Base-by-base conservation (phyloP, 1,140 invertebrate species). In the Aradophagus sp. region DNA sequence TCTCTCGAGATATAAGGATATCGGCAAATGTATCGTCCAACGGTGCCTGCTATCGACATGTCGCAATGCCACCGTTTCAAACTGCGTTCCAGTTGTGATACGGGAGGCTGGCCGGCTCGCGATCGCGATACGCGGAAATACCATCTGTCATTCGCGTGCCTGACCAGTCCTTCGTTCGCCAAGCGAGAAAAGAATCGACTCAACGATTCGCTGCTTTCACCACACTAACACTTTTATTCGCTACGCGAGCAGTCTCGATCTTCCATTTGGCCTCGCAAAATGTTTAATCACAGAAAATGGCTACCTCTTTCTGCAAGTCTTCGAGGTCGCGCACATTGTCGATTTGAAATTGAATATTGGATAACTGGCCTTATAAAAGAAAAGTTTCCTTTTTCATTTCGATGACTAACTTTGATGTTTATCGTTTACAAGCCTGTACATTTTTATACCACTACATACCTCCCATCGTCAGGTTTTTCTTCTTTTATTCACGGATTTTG, bases 31-130 rank as follows among this genome's bases (percentile, higher is more conserved):
- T 83, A 82, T 83, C 82, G 79, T 75, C 73, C 78, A 74, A 74
- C 75, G 76, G 77, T 76, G 80, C 77, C 82, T 86, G 84, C 77
- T 86, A 85, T 86, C 83, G 84, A 86, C 84, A 86, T 86, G 80
- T 84, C 81, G 80, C 76, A 76, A 79, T 83, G 77, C 77, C 29
- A 41, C 74, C 76, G 70, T 74, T 70, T 58, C 35, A 34, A 38
- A 41, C 75, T 65, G 77, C 75, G 78, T 76, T 77, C 72, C 70
- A 66, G 75, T 56, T 59, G 74, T 70, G 65, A 80, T 81, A 81
- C 77, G 78, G 78, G 71, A 78, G 77, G 78, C 75, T 79, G 77
- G 79, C 74, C 77, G 80, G 73, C 71, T 73, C 72, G 74, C 78
- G 77, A 81, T 82, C 79, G 75, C 74, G 79, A 82, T 82, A 82